These are phyloP conservation scores for Thelaira solivaga DNA, from an alignment of 2,888 invertebrate species.

Conservation along the genomic window DNA sequence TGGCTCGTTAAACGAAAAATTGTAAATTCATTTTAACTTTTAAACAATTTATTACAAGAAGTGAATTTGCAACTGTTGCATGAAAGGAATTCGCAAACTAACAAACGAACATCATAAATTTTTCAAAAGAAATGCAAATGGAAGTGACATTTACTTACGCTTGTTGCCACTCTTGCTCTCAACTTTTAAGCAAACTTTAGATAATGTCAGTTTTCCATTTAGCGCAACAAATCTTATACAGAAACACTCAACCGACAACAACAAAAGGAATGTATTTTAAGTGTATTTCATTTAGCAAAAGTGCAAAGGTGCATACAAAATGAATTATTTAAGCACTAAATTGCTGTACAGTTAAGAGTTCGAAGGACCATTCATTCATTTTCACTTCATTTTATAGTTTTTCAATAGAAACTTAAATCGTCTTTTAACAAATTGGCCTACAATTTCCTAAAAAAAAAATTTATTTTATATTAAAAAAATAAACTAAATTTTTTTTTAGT, in stretches of 20 bases:
- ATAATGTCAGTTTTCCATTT: conserved; percentile 49
- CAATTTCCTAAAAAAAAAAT: background rate
- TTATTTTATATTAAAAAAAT: background rate
- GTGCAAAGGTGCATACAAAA: background rate
- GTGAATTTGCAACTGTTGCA: background rate
- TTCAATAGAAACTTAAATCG: background rate
- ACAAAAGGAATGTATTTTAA: background rate
- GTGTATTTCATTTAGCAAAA: background rate
- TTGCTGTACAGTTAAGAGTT: background rate
- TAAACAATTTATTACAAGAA: conserved; percentile 43
- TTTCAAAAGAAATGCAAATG: conserved; percentile 61
- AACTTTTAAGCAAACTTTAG: conserved; percentile 23
- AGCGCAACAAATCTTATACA: conserved; percentile 21
- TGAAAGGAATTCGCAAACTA: background rate
- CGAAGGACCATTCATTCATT: background rate
- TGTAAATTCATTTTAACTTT: conserved; percentile 39
- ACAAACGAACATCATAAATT: conserved; percentile 56
- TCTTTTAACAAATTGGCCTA: background rate
- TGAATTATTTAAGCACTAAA: background rate
- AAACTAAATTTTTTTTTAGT: no score
- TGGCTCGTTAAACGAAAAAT: conserved; percentile 49
- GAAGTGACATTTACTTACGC: conserved; percentile 56
- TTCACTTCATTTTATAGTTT: background rate
- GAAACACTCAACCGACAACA: background rate
- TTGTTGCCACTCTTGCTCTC: conserved; percentile 1